Percentiles rank a stretch among this genome's conserved stretches.
phyloP scores from a whole-genome alignment of 1,140 invertebrate species.

The Halesus radiatus region DNA sequence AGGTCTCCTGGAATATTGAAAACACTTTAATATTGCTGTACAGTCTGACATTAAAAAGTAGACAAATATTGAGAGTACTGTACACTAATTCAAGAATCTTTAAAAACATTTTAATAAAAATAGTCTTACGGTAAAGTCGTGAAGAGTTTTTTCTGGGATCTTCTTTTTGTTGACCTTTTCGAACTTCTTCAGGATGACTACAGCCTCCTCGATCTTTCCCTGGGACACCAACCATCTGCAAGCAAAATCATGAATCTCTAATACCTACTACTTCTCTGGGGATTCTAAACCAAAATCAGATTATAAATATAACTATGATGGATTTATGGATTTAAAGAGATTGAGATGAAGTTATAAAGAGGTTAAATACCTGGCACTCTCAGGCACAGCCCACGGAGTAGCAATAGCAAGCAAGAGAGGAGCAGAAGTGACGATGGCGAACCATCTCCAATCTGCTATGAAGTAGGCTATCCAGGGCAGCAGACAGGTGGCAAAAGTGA shows the following conservation, averaged over 20 bases:
- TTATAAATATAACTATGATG: too few species aligned
- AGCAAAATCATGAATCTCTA: neutral
- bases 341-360: too few species aligned
- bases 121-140: slow-evolving; percentile 77
- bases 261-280: too few species aligned
- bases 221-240: slow-evolving; percentile 86
- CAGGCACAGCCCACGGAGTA: slow-evolving; percentile 83
- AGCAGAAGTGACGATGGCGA: slow-evolving; percentile 80
- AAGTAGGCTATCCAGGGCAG: slow-evolving; percentile 87
- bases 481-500: slow-evolving; percentile 82
- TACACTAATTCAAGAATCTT: too few species aligned
- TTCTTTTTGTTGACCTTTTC: slow-evolving; percentile 83
- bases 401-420: slow-evolving; percentile 79
- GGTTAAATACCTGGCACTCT: slow-evolving; percentile 78
- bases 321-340: too few species aligned
- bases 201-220: slow-evolving; percentile 83
- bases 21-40: neutral
- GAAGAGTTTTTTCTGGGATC: slow-evolving; percentile 80
- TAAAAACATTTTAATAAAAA: too few species aligned
- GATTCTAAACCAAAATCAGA: too few species aligned
- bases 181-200: slow-evolving; percentile 83
- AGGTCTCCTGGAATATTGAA: slow-evolving; percentile 72
- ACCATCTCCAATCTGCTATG: slow-evolving; percentile 82
- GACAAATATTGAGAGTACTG: too few species aligned
- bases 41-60: too few species aligned